Base-by-base conservation (phyloP, 1,140 invertebrate genomes). In the Drosophila dunni region DNA sequence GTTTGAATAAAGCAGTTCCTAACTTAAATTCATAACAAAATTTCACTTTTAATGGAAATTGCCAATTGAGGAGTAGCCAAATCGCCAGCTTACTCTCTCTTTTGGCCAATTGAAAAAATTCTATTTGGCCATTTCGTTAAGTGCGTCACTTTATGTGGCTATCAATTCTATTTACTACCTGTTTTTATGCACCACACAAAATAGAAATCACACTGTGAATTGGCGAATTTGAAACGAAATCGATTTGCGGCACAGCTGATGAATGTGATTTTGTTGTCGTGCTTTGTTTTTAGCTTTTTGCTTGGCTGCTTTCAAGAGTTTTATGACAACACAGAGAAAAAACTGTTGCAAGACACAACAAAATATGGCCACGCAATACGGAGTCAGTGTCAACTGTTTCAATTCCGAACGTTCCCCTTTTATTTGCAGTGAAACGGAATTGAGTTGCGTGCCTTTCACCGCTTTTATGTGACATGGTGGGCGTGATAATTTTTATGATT, bases 401-500 rank as follows among this genome's bases (percentile, higher is more conserved):
- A 17, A 7, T 45, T 24, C 17, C 38, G 33, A 10, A 10, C 0
- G 3, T 20, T 24, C 38, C n/a, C 10, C 2, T 13, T n/a, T 29
- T 0, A 29, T 57, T 46, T 10, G 24, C 40, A 45, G 29, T 13
- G 20, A 40, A 40, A 15, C 42, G 13, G 29, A 17, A 6, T 20
- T 29, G 7, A 10, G 7, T 71, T 71, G 40, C 67, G 84, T 56
- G 66, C 48, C 61, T 45, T 42, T 53, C 24, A 44, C 45, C 51
- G 17, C 24, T 80, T 85, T 80, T 78, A 78, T 81, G 81, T 44
- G 58, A 67, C 67, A 72, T 83, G 83, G 79, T 80, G 81, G 84
- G 84, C 84, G 84, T 89, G 84, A 89, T 89, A 89, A 89, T 89
- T 89, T 89, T 89, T 89, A 89, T 89, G 78, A 81, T 90, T 84